Evolutionary conservation across 2,888 invertebrate species (phyloP).

Genomic region (Napeogenes sylphis): DNA sequence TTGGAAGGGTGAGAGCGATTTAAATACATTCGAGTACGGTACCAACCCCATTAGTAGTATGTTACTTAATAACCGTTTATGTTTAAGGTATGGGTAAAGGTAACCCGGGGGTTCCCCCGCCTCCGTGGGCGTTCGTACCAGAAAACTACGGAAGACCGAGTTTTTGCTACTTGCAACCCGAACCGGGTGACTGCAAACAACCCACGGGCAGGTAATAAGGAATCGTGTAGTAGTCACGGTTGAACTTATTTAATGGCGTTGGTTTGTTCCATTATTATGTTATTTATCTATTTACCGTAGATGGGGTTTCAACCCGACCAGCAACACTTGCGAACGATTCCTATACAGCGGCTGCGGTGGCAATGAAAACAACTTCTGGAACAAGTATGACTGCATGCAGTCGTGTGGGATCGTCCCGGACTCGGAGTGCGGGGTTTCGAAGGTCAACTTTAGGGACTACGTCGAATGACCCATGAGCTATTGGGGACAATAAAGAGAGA

Average conservation of each 20-base stretch:
- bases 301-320: conserved; percentile 84
- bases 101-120: conserved; percentile 28
- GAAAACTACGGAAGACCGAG: conserved; percentile 31
- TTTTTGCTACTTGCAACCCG: conserved; percentile 29
- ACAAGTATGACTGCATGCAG: conserved; percentile 79
- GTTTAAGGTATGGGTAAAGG: conserved; percentile 24
- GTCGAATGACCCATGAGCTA: too few relatives aligned
- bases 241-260: neutral
- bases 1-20: conserved; percentile 16
- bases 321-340: conserved; percentile 85
- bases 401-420: conserved; percentile 16
- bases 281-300: conserved; percentile 17
- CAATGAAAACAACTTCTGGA: conserved; percentile 89
- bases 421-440: conserved; percentile 17
- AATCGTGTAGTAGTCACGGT: neutral
- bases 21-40: neutral
- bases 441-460: conserved; percentile 20
- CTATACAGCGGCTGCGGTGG: conserved; percentile 91
- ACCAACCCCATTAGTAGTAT: neutral
- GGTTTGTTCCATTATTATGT: neutral
- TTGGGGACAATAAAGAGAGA: too few relatives aligned
- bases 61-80: neutral
- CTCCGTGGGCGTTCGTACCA: conserved; percentile 34
- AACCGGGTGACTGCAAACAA: conserved; percentile 19
- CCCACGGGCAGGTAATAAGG: conserved; percentile 12